Conservation (phyloP, 2,888 invertebrate genomes). For the Ophion ventricosus region DNA sequence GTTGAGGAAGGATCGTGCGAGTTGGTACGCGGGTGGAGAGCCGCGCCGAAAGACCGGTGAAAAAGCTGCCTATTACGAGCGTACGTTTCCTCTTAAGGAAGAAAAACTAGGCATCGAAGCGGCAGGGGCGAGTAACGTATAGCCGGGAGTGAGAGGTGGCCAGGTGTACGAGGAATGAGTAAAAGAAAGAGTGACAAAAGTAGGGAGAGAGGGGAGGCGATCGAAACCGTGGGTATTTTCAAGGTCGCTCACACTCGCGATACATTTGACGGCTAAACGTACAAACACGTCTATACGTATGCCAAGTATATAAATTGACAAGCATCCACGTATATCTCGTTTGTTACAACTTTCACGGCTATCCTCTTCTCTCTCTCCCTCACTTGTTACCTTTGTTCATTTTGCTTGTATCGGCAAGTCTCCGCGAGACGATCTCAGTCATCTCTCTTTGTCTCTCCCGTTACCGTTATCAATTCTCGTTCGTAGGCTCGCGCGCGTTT, state of each 20-base stretch:
- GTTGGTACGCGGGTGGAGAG: too few species aligned
- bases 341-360: too few species aligned
- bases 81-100: not conserved
- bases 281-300: not conserved
- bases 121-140: slow-evolving; percentile 1
- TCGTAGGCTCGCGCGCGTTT: too few species aligned
- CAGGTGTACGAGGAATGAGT: slow-evolving; percentile 40
- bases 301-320: slow-evolving; percentile 8
- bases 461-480: too few species aligned
- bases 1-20: too few species aligned
- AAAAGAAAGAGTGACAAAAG: slow-evolving; percentile 1
- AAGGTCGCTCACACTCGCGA: slow-evolving; percentile 71
- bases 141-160: slow-evolving; percentile 43
- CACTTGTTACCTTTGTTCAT: too few species aligned
- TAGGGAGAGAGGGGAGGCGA: slow-evolving; percentile 48
- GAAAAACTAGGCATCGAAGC: slow-evolving; percentile 22
- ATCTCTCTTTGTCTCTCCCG: too few species aligned
- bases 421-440: too few species aligned
- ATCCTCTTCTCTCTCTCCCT: too few species aligned
- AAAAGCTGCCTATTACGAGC: too few species aligned
- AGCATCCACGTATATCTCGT: slow-evolving; percentile 36
- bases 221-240: slow-evolving; percentile 61
- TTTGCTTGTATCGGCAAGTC: too few species aligned
- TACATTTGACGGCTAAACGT: slow-evolving; percentile 32
- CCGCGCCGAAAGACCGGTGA: too few species aligned